These are phyloP conservation scores for Glyphotaelius pellucidus DNA, from an alignment of 2,888 invertebrate species.

Conservation along the genomic window DNA sequence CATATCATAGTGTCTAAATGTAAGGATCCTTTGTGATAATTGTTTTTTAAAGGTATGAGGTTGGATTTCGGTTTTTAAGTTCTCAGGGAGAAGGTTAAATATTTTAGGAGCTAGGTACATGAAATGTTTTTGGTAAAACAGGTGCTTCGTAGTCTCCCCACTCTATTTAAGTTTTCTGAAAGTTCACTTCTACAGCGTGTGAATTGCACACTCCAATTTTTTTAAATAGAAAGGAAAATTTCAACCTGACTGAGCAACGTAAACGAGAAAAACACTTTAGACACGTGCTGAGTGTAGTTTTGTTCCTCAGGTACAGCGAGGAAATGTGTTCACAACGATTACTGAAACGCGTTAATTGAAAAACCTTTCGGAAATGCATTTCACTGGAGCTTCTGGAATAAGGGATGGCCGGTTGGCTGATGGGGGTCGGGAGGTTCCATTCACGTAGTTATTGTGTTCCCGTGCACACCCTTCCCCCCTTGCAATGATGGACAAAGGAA, in stretches of 20 bases:
- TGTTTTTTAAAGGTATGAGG: no score
- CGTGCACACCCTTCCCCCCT: neutral
- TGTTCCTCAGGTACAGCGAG: neutral
- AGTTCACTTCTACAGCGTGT: no score
- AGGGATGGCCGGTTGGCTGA: neutral
- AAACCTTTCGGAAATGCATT: slow-evolving; percentile 22
- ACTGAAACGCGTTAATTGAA: neutral
- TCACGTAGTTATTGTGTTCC: slow-evolving; percentile 24
- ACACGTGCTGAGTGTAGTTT: neutral
- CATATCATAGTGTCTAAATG: no score
- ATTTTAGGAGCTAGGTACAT: no score
- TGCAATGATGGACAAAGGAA: slow-evolving; percentile 13
- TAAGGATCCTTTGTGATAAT: no score
- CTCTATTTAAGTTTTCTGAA: no score
- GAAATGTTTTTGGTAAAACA: no score
- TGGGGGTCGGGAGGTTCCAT: slow-evolving; percentile 3
- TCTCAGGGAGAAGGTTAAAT: no score
- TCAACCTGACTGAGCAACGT: neutral
- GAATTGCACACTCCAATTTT: no score
- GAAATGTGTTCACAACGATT: neutral
- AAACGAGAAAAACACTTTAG: neutral
- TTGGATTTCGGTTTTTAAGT: no score
- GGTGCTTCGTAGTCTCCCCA: no score
- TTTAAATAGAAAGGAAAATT: neutral
- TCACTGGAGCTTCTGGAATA: neutral